These are phyloP conservation scores for Drosophila affinis DNA, from an alignment of 2,888 invertebrate species.

Conservation along the genomic window DNA sequence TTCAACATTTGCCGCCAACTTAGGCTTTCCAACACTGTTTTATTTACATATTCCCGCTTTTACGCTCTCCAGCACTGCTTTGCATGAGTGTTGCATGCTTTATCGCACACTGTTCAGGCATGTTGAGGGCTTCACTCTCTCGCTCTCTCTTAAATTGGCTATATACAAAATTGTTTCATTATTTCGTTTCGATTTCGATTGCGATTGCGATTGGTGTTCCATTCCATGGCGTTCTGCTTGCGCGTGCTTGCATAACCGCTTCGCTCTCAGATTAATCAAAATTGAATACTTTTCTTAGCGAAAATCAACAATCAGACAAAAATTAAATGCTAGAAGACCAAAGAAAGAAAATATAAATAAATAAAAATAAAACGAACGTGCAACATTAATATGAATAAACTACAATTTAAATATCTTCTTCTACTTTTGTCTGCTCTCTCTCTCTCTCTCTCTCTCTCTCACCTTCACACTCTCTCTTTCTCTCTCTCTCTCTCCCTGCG, in stretches of 20 bases:
- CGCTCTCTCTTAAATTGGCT: conserved; percentile 4
- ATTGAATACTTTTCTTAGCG: conserved; percentile 33
- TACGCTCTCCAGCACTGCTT: conserved; percentile 4
- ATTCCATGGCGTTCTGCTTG: conserved; percentile 26
- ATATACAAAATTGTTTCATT: conserved; percentile 27
- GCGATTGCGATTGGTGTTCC: conserved; percentile 28
- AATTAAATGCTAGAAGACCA: conserved; percentile 17
- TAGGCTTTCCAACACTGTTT: background rate
- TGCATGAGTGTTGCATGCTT: conserved; percentile 10
- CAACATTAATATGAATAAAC: conserved; percentile 22
- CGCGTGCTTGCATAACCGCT: conserved; percentile 24
- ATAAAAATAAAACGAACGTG: conserved; percentile 8
- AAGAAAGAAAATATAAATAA: conserved; percentile 20
- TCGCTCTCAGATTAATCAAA: conserved; percentile 36
- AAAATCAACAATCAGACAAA: conserved; percentile 28
- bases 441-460: conserved; percentile 52
- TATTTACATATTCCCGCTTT: background rate
- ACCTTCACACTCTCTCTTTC: conserved; percentile 41
- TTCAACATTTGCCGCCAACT: background rate
- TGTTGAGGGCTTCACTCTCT: background rate
- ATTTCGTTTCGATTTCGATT: conserved; percentile 11
- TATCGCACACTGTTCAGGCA: conserved; percentile 7
- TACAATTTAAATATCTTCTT: conserved; percentile 67
- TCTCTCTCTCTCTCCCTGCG: conserved; percentile 33
- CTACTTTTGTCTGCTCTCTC: conserved; percentile 76